Evolutionary conservation across 2,888 invertebrate species (phyloP).

Genomic region (Agrotis exclamationis): DNA sequence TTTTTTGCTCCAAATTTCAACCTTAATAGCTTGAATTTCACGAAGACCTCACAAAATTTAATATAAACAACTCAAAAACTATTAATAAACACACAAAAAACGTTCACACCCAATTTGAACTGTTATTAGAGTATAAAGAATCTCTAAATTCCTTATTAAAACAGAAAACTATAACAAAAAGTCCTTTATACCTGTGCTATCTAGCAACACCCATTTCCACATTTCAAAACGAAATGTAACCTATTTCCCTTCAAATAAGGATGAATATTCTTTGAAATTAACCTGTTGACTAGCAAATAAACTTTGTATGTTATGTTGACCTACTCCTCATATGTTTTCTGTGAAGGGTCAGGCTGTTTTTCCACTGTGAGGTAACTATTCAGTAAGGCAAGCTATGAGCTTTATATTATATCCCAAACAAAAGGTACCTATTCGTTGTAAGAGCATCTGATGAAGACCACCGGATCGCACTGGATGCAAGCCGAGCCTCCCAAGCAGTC

Average conservation of each 20-base stretch:
- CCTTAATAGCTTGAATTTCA: conserved; percentile 60
- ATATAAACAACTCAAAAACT: conserved; percentile 73
- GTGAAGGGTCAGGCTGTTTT: conserved; percentile 72
- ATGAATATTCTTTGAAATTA: conserved; percentile 47
- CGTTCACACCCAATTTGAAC: conserved; percentile 82
- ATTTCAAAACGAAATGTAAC: background rate
- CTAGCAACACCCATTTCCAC: conserved; percentile 5
- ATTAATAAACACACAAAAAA: conserved; percentile 78
- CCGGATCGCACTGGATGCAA: no score
- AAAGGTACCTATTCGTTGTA: no score
- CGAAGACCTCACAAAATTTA: conserved; percentile 70
- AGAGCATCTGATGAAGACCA: no score
- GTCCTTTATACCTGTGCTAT: conserved; percentile 73
- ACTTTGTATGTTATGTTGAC: conserved; percentile 70
- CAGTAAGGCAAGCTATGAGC: no score
- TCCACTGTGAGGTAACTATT: background rate
- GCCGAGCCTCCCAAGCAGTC: no score
- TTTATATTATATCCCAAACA: no score
- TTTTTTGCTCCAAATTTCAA: conserved; percentile 52
- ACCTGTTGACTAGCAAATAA: conserved; percentile 26
- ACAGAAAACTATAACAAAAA: conserved; percentile 79
- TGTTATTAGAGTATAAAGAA: conserved; percentile 78
- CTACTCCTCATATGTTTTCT: conserved; percentile 76
- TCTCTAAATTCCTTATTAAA: conserved; percentile 82
- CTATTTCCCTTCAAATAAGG: conserved; percentile 46